phyloP scores from a whole-genome alignment of 1,140 invertebrate species.

The Lethrus apterus region DNA sequence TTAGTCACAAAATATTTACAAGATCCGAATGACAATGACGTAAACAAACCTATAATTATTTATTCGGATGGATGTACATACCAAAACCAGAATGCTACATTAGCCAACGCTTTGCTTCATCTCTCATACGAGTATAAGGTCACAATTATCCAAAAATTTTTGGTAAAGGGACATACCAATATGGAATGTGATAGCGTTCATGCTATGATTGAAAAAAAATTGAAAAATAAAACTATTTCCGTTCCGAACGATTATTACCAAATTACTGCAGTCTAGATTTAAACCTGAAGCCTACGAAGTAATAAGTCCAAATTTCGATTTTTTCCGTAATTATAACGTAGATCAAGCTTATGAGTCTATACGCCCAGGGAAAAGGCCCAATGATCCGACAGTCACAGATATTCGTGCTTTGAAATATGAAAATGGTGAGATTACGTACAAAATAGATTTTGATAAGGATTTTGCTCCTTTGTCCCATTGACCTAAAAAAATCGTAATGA shows the following conservation, averaged over 20 bases:
- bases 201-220: conserved; percentile 23
- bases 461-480: not conserved
- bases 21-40: not conserved
- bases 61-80: no score
- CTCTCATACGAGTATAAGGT: not conserved
- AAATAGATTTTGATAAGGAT: not conserved
- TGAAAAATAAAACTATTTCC: conserved; percentile 22
- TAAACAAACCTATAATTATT: not conserved
- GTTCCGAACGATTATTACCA: conserved; percentile 23
- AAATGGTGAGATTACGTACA: no score
- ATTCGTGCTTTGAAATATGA: no score
- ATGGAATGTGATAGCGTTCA: conserved; percentile 36
- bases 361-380: no score
- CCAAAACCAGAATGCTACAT: conserved; percentile 19
- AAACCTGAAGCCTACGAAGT: no score
- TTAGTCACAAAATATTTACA: no score
- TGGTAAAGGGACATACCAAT: conserved; percentile 31
- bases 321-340: no score
- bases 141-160: conserved; percentile 7
- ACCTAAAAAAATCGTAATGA: not conserved
- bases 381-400: not conserved
- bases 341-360: no score
- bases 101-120: conserved; percentile 16
- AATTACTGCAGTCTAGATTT: no score
- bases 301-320: no score